A percentile compares a stretch with the other conserved stretches of the same genome.
phyloP scores from a whole-genome alignment of 1,140 invertebrate species.

The Pseudoatta argentina region DNA sequence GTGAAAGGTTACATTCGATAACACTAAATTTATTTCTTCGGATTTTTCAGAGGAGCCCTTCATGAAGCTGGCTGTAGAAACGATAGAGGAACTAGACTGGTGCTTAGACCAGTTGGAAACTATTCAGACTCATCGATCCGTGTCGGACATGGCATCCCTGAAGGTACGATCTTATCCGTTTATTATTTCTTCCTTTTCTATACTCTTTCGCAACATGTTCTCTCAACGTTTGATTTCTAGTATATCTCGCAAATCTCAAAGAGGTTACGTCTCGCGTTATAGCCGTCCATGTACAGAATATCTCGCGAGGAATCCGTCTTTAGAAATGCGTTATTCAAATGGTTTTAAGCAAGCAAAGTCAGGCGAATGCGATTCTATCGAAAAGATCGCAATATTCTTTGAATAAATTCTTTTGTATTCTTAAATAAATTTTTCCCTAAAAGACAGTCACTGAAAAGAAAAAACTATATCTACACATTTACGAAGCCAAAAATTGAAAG shows the following conservation, averaged over 20 bases:
- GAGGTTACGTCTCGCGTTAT: conserved; percentile 7
- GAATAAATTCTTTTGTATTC: conserved; percentile 20
- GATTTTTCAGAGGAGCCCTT: conserved; percentile 94
- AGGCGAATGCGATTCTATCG: conserved; percentile 2
- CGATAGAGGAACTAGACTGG: conserved; percentile 99
- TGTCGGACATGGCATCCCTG: conserved; percentile 99
- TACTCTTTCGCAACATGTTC: background rate
- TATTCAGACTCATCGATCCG: conserved; percentile 99
- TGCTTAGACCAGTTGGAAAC: conserved; percentile 99
- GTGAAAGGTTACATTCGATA: background rate
- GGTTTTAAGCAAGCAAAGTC: conserved; percentile 10
- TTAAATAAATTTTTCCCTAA: conserved; percentile 1
- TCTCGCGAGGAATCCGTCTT: background rate
- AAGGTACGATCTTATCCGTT: conserved; percentile 90
- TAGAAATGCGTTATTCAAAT: conserved; percentile 38
- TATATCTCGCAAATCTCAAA: conserved; percentile 48
- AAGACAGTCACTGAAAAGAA: too few relatives aligned
- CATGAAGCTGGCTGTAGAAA: conserved; percentile 97
- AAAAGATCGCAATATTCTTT: conserved; percentile 9
- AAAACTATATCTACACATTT: background rate
- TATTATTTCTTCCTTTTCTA: conserved; percentile 16
- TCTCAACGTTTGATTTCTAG: conserved; percentile 36
- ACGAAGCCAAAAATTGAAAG: background rate
- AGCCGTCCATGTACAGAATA: background rate
- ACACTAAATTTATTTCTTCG: conserved; percentile 24